These are phyloP conservation scores for Drosophila tanythrix DNA, from an alignment of 2,888 invertebrate genomes.

Conservation along the genomic window DNA sequence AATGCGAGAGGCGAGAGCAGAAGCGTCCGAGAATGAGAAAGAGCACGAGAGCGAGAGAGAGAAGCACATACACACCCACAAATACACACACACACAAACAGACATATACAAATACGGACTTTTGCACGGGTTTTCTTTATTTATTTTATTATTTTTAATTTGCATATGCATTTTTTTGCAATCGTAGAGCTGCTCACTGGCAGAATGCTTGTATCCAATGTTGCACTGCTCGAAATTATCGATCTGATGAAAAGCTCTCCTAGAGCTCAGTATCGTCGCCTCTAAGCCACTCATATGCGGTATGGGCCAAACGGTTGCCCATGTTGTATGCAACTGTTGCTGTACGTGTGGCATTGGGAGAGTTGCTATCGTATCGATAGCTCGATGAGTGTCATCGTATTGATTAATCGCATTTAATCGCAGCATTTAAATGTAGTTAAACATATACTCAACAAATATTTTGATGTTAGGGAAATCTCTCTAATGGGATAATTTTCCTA, in stretches of 20 bases:
- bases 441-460: no score
- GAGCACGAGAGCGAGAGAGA: background rate
- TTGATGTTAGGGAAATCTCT: no score
- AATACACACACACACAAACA: background rate
- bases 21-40: background rate
- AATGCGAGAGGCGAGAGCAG: slow-evolving; percentile 11
- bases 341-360: background rate
- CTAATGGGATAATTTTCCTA: no score
- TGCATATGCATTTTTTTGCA: background rate
- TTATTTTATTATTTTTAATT: background rate
- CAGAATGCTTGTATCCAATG: background rate
- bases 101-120: background rate
- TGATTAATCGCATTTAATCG: background rate
- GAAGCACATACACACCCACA: background rate
- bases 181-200: slow-evolving; percentile 20
- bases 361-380: background rate
- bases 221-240: slow-evolving; percentile 3
- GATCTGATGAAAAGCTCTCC: slow-evolving; percentile 28
- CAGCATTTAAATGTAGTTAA: no score
- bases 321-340: slow-evolving; percentile 2
- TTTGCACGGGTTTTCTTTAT: no score
- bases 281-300: background rate
- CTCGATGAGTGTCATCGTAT: background rate
- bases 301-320: slow-evolving; percentile 23
- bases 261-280: slow-evolving; percentile 16